These are phyloP conservation scores for Dusona sp. DNA, from an alignment of 2,888 invertebrate genomes.

Conservation along the genomic window DNA sequence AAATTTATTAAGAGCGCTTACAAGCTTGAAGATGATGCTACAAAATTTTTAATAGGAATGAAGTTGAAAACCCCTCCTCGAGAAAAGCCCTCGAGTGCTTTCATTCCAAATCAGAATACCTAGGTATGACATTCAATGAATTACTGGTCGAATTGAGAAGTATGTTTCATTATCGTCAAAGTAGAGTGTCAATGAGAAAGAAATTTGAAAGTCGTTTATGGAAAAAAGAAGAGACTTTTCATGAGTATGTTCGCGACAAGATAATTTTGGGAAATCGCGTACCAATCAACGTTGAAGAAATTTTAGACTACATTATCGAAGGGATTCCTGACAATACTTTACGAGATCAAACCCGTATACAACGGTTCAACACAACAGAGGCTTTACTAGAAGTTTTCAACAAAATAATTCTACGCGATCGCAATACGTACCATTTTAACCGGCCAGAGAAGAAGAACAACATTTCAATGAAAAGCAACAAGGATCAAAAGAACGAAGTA, in stretches of 20 bases:
- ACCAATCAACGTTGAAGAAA: not conserved
- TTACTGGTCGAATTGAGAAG: not conserved
- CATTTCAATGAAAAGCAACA: not conserved
- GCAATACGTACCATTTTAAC: not conserved
- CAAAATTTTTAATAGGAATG: not conserved
- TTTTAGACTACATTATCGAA: not conserved
- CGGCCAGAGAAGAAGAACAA: not conserved
- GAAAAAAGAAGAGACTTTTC: conserved; percentile 13
- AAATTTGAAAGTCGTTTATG: conserved; percentile 25
- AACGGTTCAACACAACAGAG: not conserved
- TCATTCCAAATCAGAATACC: conserved; percentile 24
- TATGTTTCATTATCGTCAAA: conserved; percentile 48
- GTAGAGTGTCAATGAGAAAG: conserved; percentile 28
- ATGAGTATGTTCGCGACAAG: conserved; percentile 2
- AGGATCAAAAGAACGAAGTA: not conserved
- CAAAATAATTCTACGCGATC: not conserved
- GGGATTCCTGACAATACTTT: not conserved
- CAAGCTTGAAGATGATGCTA: not conserved
- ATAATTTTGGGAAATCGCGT: not conserved
- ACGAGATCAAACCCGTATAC: not conserved
- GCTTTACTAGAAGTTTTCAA: not conserved
- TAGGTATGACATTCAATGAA: not conserved
- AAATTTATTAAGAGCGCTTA: not conserved
- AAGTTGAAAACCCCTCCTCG: conserved; percentile 16
- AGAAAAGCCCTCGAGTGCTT: conserved; percentile 35